phyloP scores from a whole-genome alignment of 2,113 vertebrate genomes.

The Prinia subflava region DNA sequence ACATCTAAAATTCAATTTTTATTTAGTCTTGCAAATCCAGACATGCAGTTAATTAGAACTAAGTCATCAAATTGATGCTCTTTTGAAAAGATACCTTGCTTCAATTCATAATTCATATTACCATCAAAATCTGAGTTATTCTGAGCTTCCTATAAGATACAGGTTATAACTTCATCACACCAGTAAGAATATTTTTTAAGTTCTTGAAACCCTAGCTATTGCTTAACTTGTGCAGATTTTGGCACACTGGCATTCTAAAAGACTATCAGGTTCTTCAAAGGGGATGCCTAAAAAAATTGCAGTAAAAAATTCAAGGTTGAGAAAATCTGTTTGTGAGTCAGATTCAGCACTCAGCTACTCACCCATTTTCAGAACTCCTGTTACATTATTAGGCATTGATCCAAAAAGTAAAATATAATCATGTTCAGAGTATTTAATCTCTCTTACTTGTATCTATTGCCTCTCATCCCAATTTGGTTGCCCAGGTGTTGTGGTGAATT shows the following conservation, averaged over 20 bases:
- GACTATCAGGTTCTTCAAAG: background rate
- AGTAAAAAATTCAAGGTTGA: background rate
- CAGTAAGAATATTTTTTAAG: background rate
- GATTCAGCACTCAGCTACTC: background rate
- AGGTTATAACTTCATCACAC: background rate
- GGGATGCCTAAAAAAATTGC: background rate
- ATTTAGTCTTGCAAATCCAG: background rate
- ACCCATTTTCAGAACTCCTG: background rate
- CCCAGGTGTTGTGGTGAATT: background rate
- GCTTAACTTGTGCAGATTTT: background rate
- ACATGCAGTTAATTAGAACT: background rate
- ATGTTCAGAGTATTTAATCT: background rate
- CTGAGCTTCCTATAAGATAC: background rate
- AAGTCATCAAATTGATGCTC: background rate
- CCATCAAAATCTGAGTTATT: background rate
- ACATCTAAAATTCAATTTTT: background rate
- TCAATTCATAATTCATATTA: background rate
- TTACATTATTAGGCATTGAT: background rate
- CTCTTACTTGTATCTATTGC: background rate
- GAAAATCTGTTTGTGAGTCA: background rate
- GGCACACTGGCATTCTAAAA: background rate
- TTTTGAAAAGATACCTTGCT: background rate
- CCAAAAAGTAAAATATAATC: background rate
- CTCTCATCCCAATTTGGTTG: background rate
- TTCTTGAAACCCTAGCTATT: background rate